These are phyloP conservation scores for Digitonthophagus gazella DNA, from an alignment of 2,888 invertebrate species.

Conservation along the genomic window DNA sequence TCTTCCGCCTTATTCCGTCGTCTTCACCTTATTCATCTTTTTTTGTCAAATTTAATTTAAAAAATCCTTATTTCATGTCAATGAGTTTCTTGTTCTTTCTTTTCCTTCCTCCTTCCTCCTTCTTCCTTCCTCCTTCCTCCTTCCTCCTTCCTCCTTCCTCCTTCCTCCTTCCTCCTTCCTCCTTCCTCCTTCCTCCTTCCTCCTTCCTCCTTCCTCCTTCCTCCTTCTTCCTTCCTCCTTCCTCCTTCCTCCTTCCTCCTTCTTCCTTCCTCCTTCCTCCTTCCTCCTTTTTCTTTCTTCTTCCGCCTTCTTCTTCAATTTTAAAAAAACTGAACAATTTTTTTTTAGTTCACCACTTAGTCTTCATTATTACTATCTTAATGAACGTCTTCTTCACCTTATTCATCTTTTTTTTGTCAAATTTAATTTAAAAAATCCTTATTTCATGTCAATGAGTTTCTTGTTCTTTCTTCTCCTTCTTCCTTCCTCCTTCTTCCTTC, in stretches of 20 bases:
- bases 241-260: constrained; percentile 1
- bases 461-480: not conserved
- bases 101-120: not conserved
- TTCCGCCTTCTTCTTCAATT: not conserved
- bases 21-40: too few species aligned
- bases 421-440: not conserved
- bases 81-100: too few species aligned
- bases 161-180: constrained; percentile 1
- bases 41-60: too few species aligned
- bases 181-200: constrained; percentile 1
- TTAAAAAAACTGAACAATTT: too few species aligned
- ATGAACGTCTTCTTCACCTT: not conserved
- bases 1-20: too few species aligned
- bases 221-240: constrained; percentile 1
- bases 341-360: too few species aligned
- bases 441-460: not conserved
- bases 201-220: constrained; percentile 1
- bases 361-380: not conserved
- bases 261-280: constrained; percentile 1
- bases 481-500: not conserved
- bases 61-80: too few species aligned
- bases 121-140: constrained; percentile 1
- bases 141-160: constrained; percentile 1
- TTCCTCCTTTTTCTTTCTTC: not conserved
- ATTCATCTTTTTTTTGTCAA: not conserved